phyloP scores from a whole-genome alignment of 2,888 invertebrate species.

The Aplocera efformata region DNA sequence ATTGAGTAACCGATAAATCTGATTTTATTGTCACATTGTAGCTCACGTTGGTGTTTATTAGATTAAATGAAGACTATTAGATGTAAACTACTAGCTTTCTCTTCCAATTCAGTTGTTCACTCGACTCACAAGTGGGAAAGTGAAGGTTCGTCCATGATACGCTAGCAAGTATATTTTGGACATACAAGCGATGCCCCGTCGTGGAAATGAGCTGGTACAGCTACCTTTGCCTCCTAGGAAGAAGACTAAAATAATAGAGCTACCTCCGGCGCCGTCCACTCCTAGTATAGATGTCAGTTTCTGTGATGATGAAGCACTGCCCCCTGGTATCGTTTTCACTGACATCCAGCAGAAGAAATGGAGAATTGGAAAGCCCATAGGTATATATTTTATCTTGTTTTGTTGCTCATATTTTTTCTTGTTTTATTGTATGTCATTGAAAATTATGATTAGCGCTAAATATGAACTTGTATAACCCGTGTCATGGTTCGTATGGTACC shows the following conservation, averaged over 20 bases:
- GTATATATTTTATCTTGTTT: conserved; percentile 64
- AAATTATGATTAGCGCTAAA: too few relatives aligned
- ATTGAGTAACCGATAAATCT: conserved; percentile 47
- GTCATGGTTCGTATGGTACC: too few relatives aligned
- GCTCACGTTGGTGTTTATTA: conserved; percentile 47
- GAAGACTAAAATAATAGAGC: conserved; percentile 48
- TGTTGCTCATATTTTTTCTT: conserved; percentile 1
- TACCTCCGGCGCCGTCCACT: conserved; percentile 29
- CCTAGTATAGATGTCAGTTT: conserved; percentile 62
- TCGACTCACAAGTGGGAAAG: conserved; percentile 7
- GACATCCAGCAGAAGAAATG: conserved; percentile 91
- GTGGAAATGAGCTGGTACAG: conserved; percentile 53
- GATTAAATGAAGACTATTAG: conserved; percentile 36
- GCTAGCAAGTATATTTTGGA: not conserved
- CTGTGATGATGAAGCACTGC: conserved; percentile 71
- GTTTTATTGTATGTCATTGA: not conserved
- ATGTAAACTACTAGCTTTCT: conserved; percentile 13
- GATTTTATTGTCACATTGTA: conserved; percentile 47
- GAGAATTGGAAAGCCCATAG: conserved; percentile 93
- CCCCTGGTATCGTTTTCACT: conserved; percentile 87
- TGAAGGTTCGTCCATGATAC: conserved; percentile 8
- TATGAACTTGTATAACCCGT: too few relatives aligned
- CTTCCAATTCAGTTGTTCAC: conserved; percentile 14
- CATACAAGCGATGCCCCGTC: conserved; percentile 55
- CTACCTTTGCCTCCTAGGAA: conserved; percentile 58